These are phyloP conservation scores for Pristionchus pacificus DNA, from an alignment of 1,140 invertebrate genomes.

Conservation along the genomic window DNA sequence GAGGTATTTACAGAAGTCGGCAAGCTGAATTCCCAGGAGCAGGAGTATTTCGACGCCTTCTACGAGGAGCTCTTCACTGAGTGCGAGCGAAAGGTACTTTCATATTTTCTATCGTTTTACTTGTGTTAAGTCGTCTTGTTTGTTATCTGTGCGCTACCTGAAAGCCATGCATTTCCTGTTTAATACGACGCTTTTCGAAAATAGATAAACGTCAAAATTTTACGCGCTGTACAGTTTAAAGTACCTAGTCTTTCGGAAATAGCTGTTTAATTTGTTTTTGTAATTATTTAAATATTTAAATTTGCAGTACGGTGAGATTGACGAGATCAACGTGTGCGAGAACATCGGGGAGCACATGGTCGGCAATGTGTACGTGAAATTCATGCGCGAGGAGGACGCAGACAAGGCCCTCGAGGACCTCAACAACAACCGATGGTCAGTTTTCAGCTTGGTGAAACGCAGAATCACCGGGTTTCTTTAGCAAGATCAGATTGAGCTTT, in stretches of 20 bases:
- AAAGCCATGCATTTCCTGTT: neutral
- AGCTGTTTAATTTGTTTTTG: neutral
- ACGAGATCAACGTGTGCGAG: conserved; percentile 99
- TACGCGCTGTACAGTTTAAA: too few relatives aligned
- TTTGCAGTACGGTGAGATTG: conserved; percentile 84
- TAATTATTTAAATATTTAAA: too few relatives aligned
- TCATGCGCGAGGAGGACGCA: conserved; percentile 94
- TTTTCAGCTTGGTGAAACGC: neutral
- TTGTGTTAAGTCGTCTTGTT: too few relatives aligned
- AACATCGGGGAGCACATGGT: conserved; percentile 93
- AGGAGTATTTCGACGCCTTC: conserved; percentile 98
- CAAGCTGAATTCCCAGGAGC: conserved; percentile 87
- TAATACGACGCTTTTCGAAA: conserved; percentile 4
- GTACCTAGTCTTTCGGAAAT: conserved; percentile 6
- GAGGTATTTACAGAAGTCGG: conserved; percentile 44
- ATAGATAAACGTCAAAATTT: too few relatives aligned
- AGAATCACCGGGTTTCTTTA: too few relatives aligned
- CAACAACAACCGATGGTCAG: conserved; percentile 81
- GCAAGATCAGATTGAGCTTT: too few relatives aligned
- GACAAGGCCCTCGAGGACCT: conserved; percentile 91
- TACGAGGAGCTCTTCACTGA: conserved; percentile 99
- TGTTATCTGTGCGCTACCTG: conserved; percentile 5
- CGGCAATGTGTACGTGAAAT: conserved; percentile 65
- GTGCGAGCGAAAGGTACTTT: conserved; percentile 85
- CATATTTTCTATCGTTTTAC: too few relatives aligned